Conservation (phyloP, 2,113 vertebrate genomes). For the Herpailurus yagouaroundi region DNA sequence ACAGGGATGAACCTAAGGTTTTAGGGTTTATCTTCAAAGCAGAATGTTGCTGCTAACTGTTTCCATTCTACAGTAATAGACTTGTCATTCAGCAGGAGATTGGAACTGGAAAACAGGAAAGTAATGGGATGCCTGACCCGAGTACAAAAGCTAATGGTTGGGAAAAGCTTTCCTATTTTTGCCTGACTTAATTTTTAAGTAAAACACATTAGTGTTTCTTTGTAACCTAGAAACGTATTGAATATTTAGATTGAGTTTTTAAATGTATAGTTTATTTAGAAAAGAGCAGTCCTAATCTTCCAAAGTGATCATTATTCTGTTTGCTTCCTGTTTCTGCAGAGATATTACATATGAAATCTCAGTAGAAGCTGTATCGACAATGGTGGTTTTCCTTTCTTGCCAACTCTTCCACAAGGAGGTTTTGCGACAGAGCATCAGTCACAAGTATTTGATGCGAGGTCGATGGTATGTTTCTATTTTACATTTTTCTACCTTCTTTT, state of each 20-base stretch:
- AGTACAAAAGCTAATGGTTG: neutral
- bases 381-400: constrained; percentile 95
- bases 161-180: neutral
- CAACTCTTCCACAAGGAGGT: constrained; percentile 98
- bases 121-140: neutral
- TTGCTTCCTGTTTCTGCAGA: constrained; percentile 81
- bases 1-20: neutral
- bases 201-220: neutral
- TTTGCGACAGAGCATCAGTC: constrained; percentile 91
- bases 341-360: constrained; percentile 98
- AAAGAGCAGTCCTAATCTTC: constrained; percentile 30
- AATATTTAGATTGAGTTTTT: constrained; percentile 38
- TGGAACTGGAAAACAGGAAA: neutral
- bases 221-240: neutral
- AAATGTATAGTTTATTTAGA: constrained; percentile 37
- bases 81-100: neutral
- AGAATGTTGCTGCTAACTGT: neutral
- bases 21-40: neutral
- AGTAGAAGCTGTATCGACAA: constrained; percentile 95
- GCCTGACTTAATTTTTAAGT: constrained; percentile 31
- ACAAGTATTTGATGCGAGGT: constrained; percentile 93
- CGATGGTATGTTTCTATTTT: constrained; percentile 90
- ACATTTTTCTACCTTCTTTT: neutral
- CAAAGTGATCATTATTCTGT: constrained; percentile 1
- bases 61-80: neutral